Percentiles rank a stretch among this genome's conserved stretches.
These are phyloP conservation scores for Exaiptasia diaphana DNA, from an alignment of 64 coral and sea anemone species.

Conservation along the genomic window DNA sequence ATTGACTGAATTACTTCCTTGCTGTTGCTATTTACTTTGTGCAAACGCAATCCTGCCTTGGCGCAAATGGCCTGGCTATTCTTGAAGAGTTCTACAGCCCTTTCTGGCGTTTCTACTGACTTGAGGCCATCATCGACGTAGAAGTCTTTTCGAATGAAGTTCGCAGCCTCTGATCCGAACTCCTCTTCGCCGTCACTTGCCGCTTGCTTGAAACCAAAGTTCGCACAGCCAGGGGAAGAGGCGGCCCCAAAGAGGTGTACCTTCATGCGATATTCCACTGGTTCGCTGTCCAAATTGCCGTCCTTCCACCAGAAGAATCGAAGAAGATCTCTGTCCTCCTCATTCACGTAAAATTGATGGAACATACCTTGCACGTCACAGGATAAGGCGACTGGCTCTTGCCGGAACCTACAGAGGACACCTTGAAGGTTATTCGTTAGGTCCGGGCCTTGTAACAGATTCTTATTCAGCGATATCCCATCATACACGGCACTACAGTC, in stretches of 20 bases:
- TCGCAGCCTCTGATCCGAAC: background rate
- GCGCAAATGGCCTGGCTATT: slow-evolving; percentile 25
- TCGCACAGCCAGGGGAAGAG: background rate
- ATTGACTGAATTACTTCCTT: slow-evolving; percentile 38
- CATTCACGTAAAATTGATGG: slow-evolving; percentile 9
- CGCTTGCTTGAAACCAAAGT: background rate
- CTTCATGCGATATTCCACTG: slow-evolving; percentile 1
- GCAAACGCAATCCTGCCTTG: slow-evolving; percentile 17
- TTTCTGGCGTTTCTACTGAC: background rate
- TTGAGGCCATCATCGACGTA: slow-evolving; percentile 22
- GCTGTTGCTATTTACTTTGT: slow-evolving; percentile 11
- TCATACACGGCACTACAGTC: slow-evolving; percentile 12
- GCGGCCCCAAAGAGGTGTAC: background rate
- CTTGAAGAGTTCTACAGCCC: slow-evolving; percentile 7
- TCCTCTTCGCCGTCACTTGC: background rate
- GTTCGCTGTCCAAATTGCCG: background rate
- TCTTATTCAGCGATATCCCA: background rate
- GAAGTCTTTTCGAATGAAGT: slow-evolving; percentile 6
- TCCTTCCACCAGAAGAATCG: slow-evolving; percentile 24
- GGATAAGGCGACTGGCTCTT: background rate
- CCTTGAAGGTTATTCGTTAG: slow-evolving; percentile 1
- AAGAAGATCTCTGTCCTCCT: background rate
- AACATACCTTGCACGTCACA: slow-evolving; percentile 18
- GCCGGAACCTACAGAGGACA: slow-evolving; percentile 13
- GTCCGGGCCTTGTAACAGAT: slow-evolving; percentile 19